Evolutionary conservation across 2,113 vertebrate species (phyloP).

Genomic region (Cyanoderma ruficeps): DNA sequence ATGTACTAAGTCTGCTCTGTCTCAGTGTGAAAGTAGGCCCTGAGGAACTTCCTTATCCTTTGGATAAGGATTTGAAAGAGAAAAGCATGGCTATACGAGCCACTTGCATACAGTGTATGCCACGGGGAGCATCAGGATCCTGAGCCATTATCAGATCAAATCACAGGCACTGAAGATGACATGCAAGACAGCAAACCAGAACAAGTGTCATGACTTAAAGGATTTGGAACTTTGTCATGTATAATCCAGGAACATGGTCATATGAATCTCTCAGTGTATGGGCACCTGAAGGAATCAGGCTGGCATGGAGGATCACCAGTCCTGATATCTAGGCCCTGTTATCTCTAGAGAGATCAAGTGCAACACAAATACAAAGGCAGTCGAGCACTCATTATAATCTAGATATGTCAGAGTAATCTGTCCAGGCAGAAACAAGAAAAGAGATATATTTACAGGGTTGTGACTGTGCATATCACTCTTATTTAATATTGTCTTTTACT

Average conservation of each 20-base stretch:
- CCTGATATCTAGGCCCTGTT: background rate
- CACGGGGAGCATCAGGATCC: background rate
- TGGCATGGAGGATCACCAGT: background rate
- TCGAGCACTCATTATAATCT: background rate
- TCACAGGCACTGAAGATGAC: background rate
- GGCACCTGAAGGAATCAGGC: background rate
- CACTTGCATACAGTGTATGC: background rate
- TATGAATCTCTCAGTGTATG: background rate
- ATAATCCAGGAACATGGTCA: background rate
- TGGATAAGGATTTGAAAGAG: background rate
- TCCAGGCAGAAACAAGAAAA: background rate
- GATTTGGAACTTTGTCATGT: background rate
- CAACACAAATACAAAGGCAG: background rate
- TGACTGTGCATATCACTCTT: background rate
- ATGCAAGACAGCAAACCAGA: background rate
- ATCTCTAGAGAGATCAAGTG: background rate
- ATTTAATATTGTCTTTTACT: background rate
- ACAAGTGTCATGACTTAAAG: background rate
- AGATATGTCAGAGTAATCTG: background rate
- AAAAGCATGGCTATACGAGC: background rate
- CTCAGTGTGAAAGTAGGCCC: background rate
- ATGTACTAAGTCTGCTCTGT: background rate
- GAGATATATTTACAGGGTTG: background rate
- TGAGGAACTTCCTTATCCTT: background rate
- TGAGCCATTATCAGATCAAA: background rate